Percentiles rank a stretch among this genome's conserved stretches.
Conservation (phyloP, 2,888 invertebrate species). For the Branchipolynoe longqiensis region DNA sequence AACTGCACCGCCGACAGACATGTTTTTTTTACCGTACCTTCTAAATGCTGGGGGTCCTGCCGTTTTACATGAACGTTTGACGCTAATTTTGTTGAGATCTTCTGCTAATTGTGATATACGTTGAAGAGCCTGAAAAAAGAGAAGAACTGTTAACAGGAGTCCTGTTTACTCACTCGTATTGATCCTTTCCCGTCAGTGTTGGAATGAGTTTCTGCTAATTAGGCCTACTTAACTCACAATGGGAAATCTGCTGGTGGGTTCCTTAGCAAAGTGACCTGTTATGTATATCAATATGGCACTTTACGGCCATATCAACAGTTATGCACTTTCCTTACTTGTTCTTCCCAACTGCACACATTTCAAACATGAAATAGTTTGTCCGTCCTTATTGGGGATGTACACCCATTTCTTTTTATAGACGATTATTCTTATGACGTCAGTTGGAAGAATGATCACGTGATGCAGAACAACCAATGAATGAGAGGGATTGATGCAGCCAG, state of each 20-base stretch:
- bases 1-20: not conserved
- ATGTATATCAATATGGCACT: too few species aligned
- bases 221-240: too few species aligned
- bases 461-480: slow-evolving; percentile 30
- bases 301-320: not conserved
- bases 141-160: not conserved
- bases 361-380: too few species aligned
- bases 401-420: not conserved
- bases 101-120: slow-evolving; percentile 65
- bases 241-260: too few species aligned
- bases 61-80: slow-evolving; percentile 32
- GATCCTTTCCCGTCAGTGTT: too few species aligned
- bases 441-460: not conserved
- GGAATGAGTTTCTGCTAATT: too few species aligned
- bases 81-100: slow-evolving; percentile 59
- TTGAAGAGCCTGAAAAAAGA: slow-evolving; percentile 64
- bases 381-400: too few species aligned
- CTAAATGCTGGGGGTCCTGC: slow-evolving; percentile 59
- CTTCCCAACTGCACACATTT: not conserved
- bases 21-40: slow-evolving; percentile 47
- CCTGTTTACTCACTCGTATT: not conserved
- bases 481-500: slow-evolving; percentile 7
- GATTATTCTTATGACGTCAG: not conserved
- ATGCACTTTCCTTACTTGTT: not conserved
- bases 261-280: too few species aligned